Base-by-base conservation (phyloP, 1,140 invertebrate genomes). In the Apis florea region DNA sequence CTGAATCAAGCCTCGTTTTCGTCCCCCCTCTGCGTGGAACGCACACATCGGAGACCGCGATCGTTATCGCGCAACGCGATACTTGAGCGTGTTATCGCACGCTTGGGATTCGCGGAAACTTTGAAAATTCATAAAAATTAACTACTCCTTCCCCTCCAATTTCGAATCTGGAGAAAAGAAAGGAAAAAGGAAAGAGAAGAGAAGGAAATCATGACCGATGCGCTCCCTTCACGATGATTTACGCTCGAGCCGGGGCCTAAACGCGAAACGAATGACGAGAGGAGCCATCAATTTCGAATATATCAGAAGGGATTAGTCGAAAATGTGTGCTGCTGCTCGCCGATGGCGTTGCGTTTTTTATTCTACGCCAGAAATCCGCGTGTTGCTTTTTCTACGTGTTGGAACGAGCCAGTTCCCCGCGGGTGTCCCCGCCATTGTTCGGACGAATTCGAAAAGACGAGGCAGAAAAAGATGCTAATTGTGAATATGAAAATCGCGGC, bases 401-500 rank as follows among this genome's bases (percentile, higher is more conserved):
- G 19, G 15, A 26, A 68, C 49, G 76, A 70, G 56, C 47, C 56
- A 53, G 26, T 61, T 49, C 77, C 47, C 79, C 71, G 26, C 79
- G 63, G 79, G 79, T 24, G 71, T 64, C 9, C 24, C 47, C 21
- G 1, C 9, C 54, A 85, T 86, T 85, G 85, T 86, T 76, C 61
- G 40, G 58, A 26, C 63, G 82, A 58, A 67, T 54, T 19, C 67
- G 72, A 79, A 68, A 79, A 73, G 84, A 76, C 61, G 47, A 53
- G 26, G 59, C 47, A 59, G 71, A 78, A 70, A 40, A 56, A 82
- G 69, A 87, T 84, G 82, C 77, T 82, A 84, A 87, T 87, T 84
- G 73, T 58, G 82, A 72, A 82, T 86, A 87, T 82, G 85, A 86
- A 86, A 87, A 82, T 87, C 86, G 70, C 85, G 78, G 56, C 86